Conservation (phyloP, 2,888 invertebrate genomes). For the Microdon myrmicae region DNA sequence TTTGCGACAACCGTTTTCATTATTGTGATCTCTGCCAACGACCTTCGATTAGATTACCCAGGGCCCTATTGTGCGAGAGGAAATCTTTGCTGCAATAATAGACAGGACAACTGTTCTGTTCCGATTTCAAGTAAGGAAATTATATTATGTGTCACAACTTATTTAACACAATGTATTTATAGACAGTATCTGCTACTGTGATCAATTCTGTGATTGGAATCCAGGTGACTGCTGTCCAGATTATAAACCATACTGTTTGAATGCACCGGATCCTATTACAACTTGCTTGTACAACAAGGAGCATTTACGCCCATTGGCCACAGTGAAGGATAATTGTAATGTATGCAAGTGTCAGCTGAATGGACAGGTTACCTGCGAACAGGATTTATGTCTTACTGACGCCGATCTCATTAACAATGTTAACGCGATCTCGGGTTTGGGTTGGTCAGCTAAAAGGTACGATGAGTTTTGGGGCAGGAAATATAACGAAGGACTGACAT, state of each 20-base stretch:
- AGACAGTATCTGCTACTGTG: slow-evolving; percentile 94
- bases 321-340: slow-evolving; percentile 76
- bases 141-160: background rate
- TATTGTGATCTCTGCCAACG: slow-evolving; percentile 55
- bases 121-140: slow-evolving; percentile 75
- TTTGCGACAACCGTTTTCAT: slow-evolving; percentile 44
- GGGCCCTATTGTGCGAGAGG: slow-evolving; percentile 63
- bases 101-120: slow-evolving; percentile 84
- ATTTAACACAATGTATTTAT: slow-evolving; percentile 19
- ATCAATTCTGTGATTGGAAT: slow-evolving; percentile 86
- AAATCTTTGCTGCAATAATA: slow-evolving; percentile 75
- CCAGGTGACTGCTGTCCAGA: slow-evolving; percentile 92
- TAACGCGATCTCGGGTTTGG: slow-evolving; percentile 70
- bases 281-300: slow-evolving; percentile 69
- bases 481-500: slow-evolving; percentile 80
- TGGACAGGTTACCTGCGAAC: slow-evolving; percentile 71
- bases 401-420: slow-evolving; percentile 75
- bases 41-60: slow-evolving; percentile 59
- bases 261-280: slow-evolving; percentile 60
- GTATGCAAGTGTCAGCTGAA: slow-evolving; percentile 72
- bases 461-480: slow-evolving; percentile 85
- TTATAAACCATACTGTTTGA: slow-evolving; percentile 79
- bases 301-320: slow-evolving; percentile 69
- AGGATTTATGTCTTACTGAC: slow-evolving; percentile 80
- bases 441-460: slow-evolving; percentile 87